These are phyloP conservation scores for Notolabrus celidotus DNA, from an alignment of 2,797 vertebrate genomes.

Conservation along the genomic window DNA sequence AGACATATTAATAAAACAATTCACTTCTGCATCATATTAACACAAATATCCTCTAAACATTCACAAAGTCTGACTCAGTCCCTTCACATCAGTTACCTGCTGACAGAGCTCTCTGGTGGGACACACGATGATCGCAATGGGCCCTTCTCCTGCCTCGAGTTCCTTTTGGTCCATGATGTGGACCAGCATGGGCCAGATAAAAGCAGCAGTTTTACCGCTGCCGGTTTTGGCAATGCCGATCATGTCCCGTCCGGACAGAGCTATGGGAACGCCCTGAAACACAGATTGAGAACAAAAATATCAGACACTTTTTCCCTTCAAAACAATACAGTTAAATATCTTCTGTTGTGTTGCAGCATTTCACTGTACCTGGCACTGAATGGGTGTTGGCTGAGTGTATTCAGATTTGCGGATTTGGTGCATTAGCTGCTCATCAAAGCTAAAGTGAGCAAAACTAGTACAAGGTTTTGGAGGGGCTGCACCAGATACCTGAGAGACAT, in stretches of 20 bases:
- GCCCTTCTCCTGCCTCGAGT: conserved; percentile 94
- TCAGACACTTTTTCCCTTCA: not conserved
- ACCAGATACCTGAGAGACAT: conserved; percentile 90
- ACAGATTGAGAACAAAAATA: not conserved
- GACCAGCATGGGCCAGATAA: conserved; percentile 99
- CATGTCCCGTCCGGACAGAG: conserved; percentile 97
- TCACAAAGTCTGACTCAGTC: not conserved
- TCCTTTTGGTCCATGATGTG: conserved; percentile 99
- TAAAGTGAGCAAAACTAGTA: conserved; percentile 98
- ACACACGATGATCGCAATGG: conserved; percentile 96
- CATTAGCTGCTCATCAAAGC: conserved; percentile 98
- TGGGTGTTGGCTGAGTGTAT: conserved; percentile 97
- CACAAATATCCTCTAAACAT: not conserved
- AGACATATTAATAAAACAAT: not conserved
- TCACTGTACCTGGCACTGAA: conserved; percentile 94
- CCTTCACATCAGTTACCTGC: conserved; percentile 83
- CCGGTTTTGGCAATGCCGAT: conserved; percentile 99
- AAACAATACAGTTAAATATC: not conserved
- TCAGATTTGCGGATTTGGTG: conserved; percentile 98
- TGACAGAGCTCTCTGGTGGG: conserved; percentile 98
- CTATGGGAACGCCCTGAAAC: conserved; percentile 94
- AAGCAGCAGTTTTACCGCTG: conserved; percentile 98
- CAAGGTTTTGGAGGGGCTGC: conserved; percentile 95
- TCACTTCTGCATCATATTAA: not conserved
- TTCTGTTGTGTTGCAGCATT: not conserved